Conservation (phyloP, 2,113 vertebrate species). For the Melospiza melodia region DNA sequence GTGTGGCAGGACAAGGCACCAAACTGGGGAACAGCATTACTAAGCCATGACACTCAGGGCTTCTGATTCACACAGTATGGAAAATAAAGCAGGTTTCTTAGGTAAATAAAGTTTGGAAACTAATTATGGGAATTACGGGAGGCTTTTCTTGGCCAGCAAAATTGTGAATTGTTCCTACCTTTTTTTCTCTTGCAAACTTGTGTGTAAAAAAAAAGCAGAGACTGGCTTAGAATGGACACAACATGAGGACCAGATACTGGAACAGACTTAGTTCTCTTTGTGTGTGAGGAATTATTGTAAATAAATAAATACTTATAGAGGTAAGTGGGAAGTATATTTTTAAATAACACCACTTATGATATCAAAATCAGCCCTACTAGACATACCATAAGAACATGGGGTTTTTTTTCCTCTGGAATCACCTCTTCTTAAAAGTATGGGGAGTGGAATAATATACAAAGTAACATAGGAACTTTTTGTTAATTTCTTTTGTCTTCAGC, state of each 20-base stretch:
- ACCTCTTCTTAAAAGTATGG: background rate
- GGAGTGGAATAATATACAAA: background rate
- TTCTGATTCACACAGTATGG: background rate
- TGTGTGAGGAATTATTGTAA: background rate
- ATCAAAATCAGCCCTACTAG: accelerated
- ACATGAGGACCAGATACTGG: background rate
- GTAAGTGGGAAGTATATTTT: background rate
- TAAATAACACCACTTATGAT: background rate
- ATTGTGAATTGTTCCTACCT: accelerated
- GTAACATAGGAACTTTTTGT: background rate
- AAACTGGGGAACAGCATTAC: background rate
- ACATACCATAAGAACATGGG: background rate
- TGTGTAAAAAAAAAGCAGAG: background rate
- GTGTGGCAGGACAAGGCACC: accelerated
- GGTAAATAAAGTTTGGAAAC: background rate
- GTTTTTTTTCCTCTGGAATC: background rate
- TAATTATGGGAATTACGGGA: background rate
- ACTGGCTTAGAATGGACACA: background rate
- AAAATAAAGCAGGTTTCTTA: background rate
- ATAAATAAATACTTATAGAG: background rate
- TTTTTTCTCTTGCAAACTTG: background rate
- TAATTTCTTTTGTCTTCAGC: background rate
- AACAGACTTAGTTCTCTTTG: slow-evolving; percentile 16
- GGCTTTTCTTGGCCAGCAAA: background rate
- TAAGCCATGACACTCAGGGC: background rate